Evolutionary conservation across 37 sponge, comb jelly and placozoan genomes (phyloP), one percentile per base, ranked within the genome.

Genomic region (Spongilla lacustris): DNA sequence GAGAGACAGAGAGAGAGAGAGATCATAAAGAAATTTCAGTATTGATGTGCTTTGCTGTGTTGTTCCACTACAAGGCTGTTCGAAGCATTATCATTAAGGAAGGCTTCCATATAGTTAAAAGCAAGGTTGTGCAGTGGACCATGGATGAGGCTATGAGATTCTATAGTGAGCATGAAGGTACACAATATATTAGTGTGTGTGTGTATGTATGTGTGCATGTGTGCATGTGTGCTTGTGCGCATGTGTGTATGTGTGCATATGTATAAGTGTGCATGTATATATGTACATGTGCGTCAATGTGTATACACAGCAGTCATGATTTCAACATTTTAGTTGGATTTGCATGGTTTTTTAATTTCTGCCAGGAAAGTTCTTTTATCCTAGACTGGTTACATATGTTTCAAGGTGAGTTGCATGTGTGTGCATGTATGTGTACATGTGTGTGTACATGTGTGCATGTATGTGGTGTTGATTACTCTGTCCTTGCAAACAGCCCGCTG

Each of bases 301-400:
- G n/a, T n/a, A n/a, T n/a, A n/a, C n/a, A n/a, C n/a, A n/a, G n/a
- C n/a, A n/a, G n/a, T n/a, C n/a, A n/a, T n/a, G n/a, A 30, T 83
- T 73, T 72, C 19, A 38, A 74, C 74, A 50, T 83, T 73, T 72
- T 35, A 6, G 6, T 3, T 9, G 41, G 6, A 41, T 41, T 41
- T 41, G 41, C 6, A 14, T 19, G 19, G 4, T 58, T 58, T 6
- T 58, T 10, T 58, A 19, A 17, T 1, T 17, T 17, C 19, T 58
- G 58, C 4, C 66, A 93, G 94, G 88, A n/a, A 93, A 90, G 66
- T 86, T 89, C 78, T 93, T 93, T 67, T 93, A 58, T 27, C 36
- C 34, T 3, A 82, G 94, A 6, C 81, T 93, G 78, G 81, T 89
- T 32, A 79, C 38, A 21, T 77, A 69, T 36, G 90, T 93, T 58